Base-by-base conservation (phyloP, 2,797 vertebrate genomes). In the Crotalus adamanteus region DNA sequence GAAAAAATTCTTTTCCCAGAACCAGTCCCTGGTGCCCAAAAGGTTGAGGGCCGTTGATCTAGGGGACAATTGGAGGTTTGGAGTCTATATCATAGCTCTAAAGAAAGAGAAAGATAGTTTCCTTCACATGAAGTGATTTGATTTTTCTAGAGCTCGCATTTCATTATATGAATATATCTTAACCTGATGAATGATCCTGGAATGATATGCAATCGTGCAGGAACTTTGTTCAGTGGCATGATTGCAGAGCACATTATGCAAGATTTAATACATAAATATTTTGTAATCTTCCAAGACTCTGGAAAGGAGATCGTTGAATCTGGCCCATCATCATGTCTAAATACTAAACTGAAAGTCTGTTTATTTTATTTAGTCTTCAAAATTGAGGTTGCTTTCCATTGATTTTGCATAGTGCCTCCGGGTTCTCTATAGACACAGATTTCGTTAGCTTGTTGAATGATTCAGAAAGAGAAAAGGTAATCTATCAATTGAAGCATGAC, bases 381-480 rank as follows among this genome's bases (percentile, higher is more conserved):
- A 95, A 95, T 78, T 90, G 56, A 95, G 53, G 94, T 96, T 95
- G 93, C 31, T 94, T 95, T 87, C 13, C 86, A 97, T 93, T 94
- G 95, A 97, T 97, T 96, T 95, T 94, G 85, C 78, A 91, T 73
- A 91, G 89, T 94, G 95, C 91, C 91, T 95, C 93, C 9, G 89
- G 91, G 91, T 93, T 96, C 93, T 95, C 94, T 93, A 92, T 65
- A 93, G 16, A 95, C 53, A 60, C 87, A 93, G 78, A 94, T 94
- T 90, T 92, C 86, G 93, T 95, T 95, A 95, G 53, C 87, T 88
- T 51, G 59, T 85, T 4, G 22, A 88, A 90, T 0, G 0, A 93
- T 92, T 88, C 0, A 7, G 89, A 92, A 88, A 90, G 90, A 59
- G 59, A 86, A 51, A 60, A 89, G 69, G 85, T 59, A 94, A 95